Conservation (phyloP, 2,888 invertebrate genomes). For the Cryptocephalus primarius region DNA sequence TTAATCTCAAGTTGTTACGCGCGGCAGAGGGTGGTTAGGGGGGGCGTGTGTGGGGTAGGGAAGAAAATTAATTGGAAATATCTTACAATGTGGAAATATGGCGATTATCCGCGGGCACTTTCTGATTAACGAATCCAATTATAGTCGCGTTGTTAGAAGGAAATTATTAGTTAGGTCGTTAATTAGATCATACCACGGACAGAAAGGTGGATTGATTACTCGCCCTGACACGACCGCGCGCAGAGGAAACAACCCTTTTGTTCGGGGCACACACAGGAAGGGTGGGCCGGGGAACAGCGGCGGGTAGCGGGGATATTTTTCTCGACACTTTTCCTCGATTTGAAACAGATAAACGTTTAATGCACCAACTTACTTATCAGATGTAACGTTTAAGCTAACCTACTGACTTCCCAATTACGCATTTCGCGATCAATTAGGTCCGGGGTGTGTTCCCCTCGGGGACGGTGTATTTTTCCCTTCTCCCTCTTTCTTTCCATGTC, state of each 20-base stretch:
- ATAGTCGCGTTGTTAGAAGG: slow-evolving; percentile 37
- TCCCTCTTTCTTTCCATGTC: too few relatives aligned
- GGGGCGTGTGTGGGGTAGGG: too few relatives aligned
- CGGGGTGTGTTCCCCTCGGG: too few relatives aligned
- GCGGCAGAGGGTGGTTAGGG: too few relatives aligned
- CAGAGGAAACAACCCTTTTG: slow-evolving; percentile 10
- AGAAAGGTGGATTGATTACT: slow-evolving; percentile 23
- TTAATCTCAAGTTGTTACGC: too few relatives aligned
- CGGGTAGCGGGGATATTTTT: not conserved
- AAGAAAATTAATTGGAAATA: slow-evolving; percentile 23
- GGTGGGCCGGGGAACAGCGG: not conserved
- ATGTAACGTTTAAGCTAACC: not conserved
- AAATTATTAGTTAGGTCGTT: slow-evolving; percentile 38
- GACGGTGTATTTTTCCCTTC: too few relatives aligned
- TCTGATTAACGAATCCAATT: slow-evolving; percentile 40
- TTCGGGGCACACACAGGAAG: not conserved
- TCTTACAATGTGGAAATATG: slow-evolving; percentile 29
- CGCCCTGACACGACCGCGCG: slow-evolving; percentile 9
- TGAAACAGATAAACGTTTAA: too few relatives aligned
- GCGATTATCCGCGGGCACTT: slow-evolving; percentile 37
- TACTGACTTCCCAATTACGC: too few relatives aligned
- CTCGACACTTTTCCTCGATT: not conserved
- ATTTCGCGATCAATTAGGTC: too few relatives aligned
- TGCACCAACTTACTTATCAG: too few relatives aligned
- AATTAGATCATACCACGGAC: slow-evolving; percentile 34